Base-by-base conservation (phyloP, 2,888 invertebrate species). In the Drosophila prostipennis region DNA sequence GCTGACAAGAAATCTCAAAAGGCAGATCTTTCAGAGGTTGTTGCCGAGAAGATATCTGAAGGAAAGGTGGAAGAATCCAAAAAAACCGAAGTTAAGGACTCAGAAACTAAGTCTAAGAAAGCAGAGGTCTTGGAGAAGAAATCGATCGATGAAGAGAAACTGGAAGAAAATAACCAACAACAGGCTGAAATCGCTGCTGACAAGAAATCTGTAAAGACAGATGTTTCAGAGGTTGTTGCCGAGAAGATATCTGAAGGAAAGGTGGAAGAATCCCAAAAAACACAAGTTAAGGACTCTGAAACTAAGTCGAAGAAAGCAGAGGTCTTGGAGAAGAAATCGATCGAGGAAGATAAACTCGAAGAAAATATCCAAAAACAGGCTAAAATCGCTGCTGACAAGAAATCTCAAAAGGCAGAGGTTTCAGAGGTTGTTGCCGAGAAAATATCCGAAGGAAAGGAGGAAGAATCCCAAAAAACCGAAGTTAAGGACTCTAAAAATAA, bases 181-280 rank as follows among this genome's bases (percentile, higher is more conserved):
- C 49, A 39, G 45, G 34, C 37, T 13, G 45, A 64, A 2, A 8
- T 34, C 7, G 34, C 45, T 52, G 23, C 10, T 0, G 13, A 37
- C 0, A 39, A 39, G 5, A 14, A 45, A 10, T 4, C 45, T 0
- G 26, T 36, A 7, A 51, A 36, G 36, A 37, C 3, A 39, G 72
- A 32, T 26, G 52, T 43, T 19, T 52, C 53, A 1, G 34, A 34
- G 34, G 34, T 34, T 0, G 34, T 34, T 11, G 34, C 34, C 8
- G 36, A 52, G 61, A 73, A 70, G 60, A 80, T 84, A 52, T 72
- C 67, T 57, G 43, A 63, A 32, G 40, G 26, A 16, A 26, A 52
- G 11, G 43, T 72, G 57, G 45, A 43, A 2, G 58, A 46, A 11
- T 43, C 14, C 3, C 5, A 36, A 13, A 57, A 69, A 39, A 49